Base-by-base conservation (phyloP, 2,888 invertebrate species). In the Eutolmus rufibarbis region DNA sequence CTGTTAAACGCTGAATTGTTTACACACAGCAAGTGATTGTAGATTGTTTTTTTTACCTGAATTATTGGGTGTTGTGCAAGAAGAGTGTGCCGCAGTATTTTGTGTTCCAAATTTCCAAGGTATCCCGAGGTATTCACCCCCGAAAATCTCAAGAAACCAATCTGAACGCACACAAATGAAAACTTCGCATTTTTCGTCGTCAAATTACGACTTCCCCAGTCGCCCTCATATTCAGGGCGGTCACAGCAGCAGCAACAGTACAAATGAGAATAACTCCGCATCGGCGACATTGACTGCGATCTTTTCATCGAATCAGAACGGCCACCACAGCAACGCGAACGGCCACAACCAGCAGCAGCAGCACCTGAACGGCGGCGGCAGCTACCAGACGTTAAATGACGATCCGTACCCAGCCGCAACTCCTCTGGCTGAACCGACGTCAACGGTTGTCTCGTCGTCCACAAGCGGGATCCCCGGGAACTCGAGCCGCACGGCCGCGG, bases 181-280 rank as follows among this genome's bases (percentile, higher is more conserved):
- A 90, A 90, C 90, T 90, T 90, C 90, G 90, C 90, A 90, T 90
- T 90, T 90, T 89, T 89, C 89, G 89, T 90, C 90, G 89, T 90
- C 89, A 89, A 90, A 90, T 89, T 90, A 90, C 90, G 90, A 90
- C 90, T 90, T 90, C 89, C 89, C 90, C 89, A 89, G 90, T 90
- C 90, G 90, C 90, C 90, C 90, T 89, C 88, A 88, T 88, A 88
- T 89, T 88, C 89, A 90, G 90, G 90, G 90, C 89, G 89, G 89
- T 89, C 89, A 89, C 84, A 89, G 88, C 76, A 89, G 78, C 74
- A 89, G 78, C 74, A 89, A 79, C 87, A 88, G 51, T 81, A 89
- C 66, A 16, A 87, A 23, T 77, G 76, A 77, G 9, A 19, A 87
- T 85, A 88, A 87, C 81, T 66, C 66, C 23, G 23, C 85, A 76